Evolutionary conservation across 2,888 invertebrate genomes (phyloP).

Genomic region (Sarcophaga variegata): DNA sequence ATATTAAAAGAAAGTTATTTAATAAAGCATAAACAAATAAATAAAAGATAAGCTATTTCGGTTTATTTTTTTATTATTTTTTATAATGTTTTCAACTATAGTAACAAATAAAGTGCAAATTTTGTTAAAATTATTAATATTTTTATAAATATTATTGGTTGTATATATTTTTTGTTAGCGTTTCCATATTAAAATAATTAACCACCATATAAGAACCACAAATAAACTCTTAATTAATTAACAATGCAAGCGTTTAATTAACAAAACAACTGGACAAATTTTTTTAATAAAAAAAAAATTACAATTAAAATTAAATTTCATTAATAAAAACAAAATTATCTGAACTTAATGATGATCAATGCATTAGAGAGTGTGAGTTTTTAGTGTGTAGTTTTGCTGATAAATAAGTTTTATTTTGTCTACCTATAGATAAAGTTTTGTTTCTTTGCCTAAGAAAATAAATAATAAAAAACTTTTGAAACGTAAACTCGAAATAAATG

Average conservation of each 20-base stretch:
- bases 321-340: constrained; percentile 2
- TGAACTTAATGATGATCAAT: constrained; percentile 50
- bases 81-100: constrained; percentile 51
- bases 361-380: constrained; percentile 60
- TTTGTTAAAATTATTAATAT: constrained; percentile 41
- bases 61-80: constrained; percentile 37
- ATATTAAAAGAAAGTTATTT: neutral
- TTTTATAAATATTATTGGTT: constrained; percentile 6
- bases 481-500: neutral
- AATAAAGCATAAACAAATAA: neutral
- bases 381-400: constrained; percentile 43
- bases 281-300: constrained; percentile 17
- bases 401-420: neutral
- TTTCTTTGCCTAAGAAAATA: too few species aligned
- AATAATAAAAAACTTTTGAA: neutral
- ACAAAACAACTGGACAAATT: constrained; percentile 64
- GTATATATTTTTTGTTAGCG: constrained; percentile 24
- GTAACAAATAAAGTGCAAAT: constrained; percentile 66
- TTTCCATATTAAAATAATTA: constrained; percentile 51
- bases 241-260: constrained; percentile 68
- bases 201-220: constrained; percentile 68
- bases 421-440: too few species aligned
- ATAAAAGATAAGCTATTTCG: constrained; percentile 11
- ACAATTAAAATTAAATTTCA: constrained; percentile 52
- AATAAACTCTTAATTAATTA: constrained; percentile 64